Conservation (phyloP, 2,888 invertebrate genomes). For the Mesoligia furuncula region DNA sequence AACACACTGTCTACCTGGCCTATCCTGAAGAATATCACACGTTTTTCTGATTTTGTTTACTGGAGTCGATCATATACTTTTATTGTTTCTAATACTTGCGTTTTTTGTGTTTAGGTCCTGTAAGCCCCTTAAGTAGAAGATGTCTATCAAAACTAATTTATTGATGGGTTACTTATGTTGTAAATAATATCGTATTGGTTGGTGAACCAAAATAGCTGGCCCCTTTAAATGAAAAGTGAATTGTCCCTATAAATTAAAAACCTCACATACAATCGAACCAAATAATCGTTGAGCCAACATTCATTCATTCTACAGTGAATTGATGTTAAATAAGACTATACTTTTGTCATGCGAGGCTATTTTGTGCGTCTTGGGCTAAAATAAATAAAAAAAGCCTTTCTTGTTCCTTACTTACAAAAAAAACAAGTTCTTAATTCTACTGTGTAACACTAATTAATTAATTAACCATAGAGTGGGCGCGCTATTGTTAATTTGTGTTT, state of each 20-base stretch:
- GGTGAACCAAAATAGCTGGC: not conserved
- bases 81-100: too few relatives aligned
- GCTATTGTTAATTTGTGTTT: not conserved
- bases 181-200: not conserved
- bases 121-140: too few relatives aligned
- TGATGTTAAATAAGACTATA: not conserved
- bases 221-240: not conserved
- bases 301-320: not conserved
- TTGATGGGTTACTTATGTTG: too few relatives aligned
- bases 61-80: too few relatives aligned
- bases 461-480: not conserved
- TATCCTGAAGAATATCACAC: too few relatives aligned
- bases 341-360: not conserved
- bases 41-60: too few relatives aligned
- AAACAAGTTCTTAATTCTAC: not conserved
- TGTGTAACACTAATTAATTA: not conserved
- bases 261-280: slow-evolving; percentile 40
- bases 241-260: slow-evolving; percentile 24
- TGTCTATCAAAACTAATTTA: too few relatives aligned
- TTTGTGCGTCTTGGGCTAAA: not conserved
- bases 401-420: not conserved
- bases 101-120: too few relatives aligned
- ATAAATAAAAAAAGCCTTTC: not conserved
- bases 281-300: slow-evolving; percentile 50
- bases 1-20: too few relatives aligned